Percentiles rank a stretch among this genome's conserved stretches.
Evolutionary conservation across 2,797 vertebrate genomes (phyloP).

Genomic region (Pygocentrus nattereri): DNA sequence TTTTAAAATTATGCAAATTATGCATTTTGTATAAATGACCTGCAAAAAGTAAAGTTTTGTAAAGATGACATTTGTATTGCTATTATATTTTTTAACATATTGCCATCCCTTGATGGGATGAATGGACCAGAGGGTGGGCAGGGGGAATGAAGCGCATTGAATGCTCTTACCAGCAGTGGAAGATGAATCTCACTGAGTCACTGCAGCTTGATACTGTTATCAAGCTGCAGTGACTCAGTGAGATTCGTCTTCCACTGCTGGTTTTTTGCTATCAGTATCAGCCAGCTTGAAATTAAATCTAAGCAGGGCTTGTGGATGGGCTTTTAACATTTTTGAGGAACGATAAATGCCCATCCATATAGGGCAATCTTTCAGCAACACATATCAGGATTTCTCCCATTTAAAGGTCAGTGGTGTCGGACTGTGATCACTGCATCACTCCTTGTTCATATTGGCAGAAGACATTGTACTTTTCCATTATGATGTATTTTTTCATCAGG

Average conservation of each 20-base stretch:
- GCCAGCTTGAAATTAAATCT: conserved; percentile 2
- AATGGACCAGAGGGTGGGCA: conserved; percentile 17
- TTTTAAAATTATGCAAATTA: too few relatives aligned
- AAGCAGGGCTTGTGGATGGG: neutral
- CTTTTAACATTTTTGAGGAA: neutral
- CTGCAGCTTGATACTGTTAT: conserved; percentile 8
- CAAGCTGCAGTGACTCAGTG: too few relatives aligned
- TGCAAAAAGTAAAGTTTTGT: too few relatives aligned
- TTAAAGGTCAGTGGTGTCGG: conserved; percentile 48
- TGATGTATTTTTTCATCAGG: conserved; percentile 25
- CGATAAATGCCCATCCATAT: conserved; percentile 12
- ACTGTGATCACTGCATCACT: neutral
- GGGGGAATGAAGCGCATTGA: neutral
- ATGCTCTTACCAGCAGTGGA: neutral
- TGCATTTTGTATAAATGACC: too few relatives aligned
- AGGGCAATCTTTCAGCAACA: conserved; percentile 17
- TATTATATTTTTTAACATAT: neutral
- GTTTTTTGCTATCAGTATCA: too few relatives aligned
- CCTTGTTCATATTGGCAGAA: neutral
- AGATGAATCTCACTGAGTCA: neutral
- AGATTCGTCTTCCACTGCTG: too few relatives aligned
- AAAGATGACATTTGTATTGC: too few relatives aligned
- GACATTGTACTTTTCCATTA: conserved; percentile 10
- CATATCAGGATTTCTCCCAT: conserved; percentile 30
- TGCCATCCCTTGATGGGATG: neutral